Evolutionary conservation across 2,797 vertebrate genomes (phyloP).

Genomic region (Geotria australis): DNA sequence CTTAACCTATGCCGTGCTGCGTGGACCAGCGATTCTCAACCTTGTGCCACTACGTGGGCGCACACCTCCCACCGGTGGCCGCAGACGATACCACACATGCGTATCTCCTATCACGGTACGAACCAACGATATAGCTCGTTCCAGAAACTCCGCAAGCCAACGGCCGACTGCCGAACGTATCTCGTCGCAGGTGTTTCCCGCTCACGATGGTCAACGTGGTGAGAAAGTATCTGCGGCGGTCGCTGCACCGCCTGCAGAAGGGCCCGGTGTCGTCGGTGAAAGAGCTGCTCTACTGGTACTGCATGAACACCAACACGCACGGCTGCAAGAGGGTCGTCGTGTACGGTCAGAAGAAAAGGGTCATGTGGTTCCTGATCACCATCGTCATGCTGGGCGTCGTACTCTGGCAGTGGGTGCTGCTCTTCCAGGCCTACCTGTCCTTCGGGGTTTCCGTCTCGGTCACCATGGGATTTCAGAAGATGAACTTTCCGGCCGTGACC

Average conservation of each 20-base stretch:
- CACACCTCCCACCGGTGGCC: too few relatives aligned
- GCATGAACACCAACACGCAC: slow-evolving; percentile 31
- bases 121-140: too few relatives aligned
- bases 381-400: slow-evolving; percentile 19
- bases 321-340: slow-evolving; percentile 30
- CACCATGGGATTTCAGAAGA: slow-evolving; percentile 22
- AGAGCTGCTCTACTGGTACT: slow-evolving; percentile 35
- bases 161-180: too few relatives aligned
- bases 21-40: too few relatives aligned
- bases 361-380: slow-evolving; percentile 22
- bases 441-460: slow-evolving; percentile 20
- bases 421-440: slow-evolving; percentile 22
- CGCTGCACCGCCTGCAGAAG: slow-evolving; percentile 27
- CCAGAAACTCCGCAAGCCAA: too few relatives aligned
- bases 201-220: slow-evolving; percentile 6
- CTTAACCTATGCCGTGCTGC: too few relatives aligned
- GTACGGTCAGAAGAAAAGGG: slow-evolving; percentile 30
- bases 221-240: slow-evolving; percentile 13
- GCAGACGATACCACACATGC: too few relatives aligned
- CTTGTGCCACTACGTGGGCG: too few relatives aligned
- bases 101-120: too few relatives aligned
- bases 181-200: too few relatives aligned
- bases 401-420: slow-evolving; percentile 26
- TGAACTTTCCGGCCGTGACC: slow-evolving; percentile 26
- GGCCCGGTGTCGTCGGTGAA: slow-evolving; percentile 27